Percentiles rank a stretch among this genome's conserved stretches.
phyloP scores from a whole-genome alignment of 1,140 invertebrate genomes.

The Maniola jurtina region DNA sequence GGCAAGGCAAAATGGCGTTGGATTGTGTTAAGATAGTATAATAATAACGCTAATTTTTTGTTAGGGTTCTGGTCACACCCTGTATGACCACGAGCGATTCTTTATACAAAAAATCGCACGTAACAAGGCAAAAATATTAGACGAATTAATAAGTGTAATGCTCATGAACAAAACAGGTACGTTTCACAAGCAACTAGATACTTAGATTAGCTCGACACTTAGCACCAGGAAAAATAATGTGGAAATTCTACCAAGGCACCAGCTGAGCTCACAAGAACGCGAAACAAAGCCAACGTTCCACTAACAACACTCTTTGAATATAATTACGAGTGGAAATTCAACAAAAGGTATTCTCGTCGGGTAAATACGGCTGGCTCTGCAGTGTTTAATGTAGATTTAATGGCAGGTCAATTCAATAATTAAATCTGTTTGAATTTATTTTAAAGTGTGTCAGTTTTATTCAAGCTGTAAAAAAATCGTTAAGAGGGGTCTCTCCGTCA shows the following conservation, averaged over 20 bases:
- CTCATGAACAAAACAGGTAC: no score
- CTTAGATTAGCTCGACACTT: slow-evolving; percentile 11
- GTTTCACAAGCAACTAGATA: not conserved
- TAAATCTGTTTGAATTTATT: not conserved
- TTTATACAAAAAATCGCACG: no score
- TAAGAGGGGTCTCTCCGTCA: no score
- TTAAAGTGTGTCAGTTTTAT: no score
- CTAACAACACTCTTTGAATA: slow-evolving; percentile 25
- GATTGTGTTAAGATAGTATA: no score
- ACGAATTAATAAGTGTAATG: no score
- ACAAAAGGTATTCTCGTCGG: slow-evolving; percentile 18
- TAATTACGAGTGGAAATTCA: slow-evolving; percentile 26
- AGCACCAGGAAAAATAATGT: not conserved
- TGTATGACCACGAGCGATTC: no score
- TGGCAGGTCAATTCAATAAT: slow-evolving; percentile 1
- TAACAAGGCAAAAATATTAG: no score
- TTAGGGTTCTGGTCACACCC: no score
- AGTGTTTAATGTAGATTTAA: slow-evolving; percentile 4
- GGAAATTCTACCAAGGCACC: slow-evolving; percentile 6
- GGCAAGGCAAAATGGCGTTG: no score
- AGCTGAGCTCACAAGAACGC: slow-evolving; percentile 21
- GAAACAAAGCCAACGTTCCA: slow-evolving; percentile 26
- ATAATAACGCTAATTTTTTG: no score
- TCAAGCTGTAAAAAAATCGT: no score
- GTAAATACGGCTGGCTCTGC: slow-evolving; percentile 12